Conservation (phyloP, 2,113 vertebrate genomes). For the Anarrhichthys ocellatus region DNA sequence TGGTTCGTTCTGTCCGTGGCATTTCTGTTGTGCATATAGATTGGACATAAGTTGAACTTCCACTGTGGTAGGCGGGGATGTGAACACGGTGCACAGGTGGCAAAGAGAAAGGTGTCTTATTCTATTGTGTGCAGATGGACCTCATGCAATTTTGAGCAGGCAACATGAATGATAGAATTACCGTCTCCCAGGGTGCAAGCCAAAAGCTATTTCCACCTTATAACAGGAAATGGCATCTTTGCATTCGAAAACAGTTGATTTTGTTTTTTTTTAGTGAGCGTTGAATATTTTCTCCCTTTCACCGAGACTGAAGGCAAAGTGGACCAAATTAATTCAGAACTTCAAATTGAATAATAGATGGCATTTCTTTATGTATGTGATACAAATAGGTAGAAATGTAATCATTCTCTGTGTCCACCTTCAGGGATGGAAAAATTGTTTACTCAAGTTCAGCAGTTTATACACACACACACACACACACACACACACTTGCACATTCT, state of each 20-base stretch:
- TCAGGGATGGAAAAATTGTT: slow-evolving; percentile 25
- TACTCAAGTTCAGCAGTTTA: slow-evolving; percentile 30
- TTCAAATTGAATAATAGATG: slow-evolving; percentile 52
- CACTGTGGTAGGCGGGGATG: slow-evolving; percentile 2
- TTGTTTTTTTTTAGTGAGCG: background rate
- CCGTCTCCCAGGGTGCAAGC: slow-evolving; percentile 28
- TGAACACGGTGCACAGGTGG: slow-evolving; percentile 63
- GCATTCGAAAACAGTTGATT: slow-evolving; percentile 34
- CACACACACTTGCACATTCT: background rate
- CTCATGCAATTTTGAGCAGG: slow-evolving; percentile 67
- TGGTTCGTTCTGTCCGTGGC: slow-evolving; percentile 49
- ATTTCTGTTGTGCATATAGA: slow-evolving; percentile 74
- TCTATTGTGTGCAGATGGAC: slow-evolving; percentile 60
- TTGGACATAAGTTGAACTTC: slow-evolving; percentile 62
- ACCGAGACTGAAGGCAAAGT: slow-evolving; percentile 21
- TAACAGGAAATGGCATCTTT: slow-evolving; percentile 37
- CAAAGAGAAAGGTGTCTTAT: slow-evolving; percentile 34
- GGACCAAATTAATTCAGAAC: slow-evolving; percentile 28
- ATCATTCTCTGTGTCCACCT: slow-evolving; percentile 8
- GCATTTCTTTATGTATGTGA: slow-evolving; percentile 7
- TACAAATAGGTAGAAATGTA: slow-evolving; percentile 11
- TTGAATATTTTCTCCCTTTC: slow-evolving; percentile 27
- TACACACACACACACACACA: background rate
- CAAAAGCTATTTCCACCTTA: slow-evolving; percentile 60
- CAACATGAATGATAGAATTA: slow-evolving; percentile 56